Percentiles rank a stretch among this genome's conserved stretches.
Evolutionary conservation across 2,888 invertebrate genomes (phyloP).

Genomic region (Tupiocoris notatus): DNA sequence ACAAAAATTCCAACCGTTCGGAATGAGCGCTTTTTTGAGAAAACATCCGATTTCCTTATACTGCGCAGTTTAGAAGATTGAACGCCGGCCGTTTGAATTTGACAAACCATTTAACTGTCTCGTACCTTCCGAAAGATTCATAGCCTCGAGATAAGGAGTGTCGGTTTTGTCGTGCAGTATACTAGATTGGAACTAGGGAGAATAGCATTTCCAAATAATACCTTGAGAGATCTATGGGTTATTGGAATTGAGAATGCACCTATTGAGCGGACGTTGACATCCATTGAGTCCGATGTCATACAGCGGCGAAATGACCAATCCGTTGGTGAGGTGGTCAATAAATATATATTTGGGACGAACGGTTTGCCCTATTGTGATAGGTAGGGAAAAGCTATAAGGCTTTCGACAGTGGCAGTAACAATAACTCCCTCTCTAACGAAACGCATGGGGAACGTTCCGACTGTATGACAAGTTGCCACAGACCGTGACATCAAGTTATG

Average conservation of each 20-base stretch:
- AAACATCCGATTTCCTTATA: not conserved
- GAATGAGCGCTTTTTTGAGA: too few species aligned
- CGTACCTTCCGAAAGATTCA: conserved; percentile 14
- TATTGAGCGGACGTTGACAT: not conserved
- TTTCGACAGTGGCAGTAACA: conserved; percentile 30
- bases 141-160: too few species aligned
- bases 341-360: conserved; percentile 43
- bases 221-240: not conserved
- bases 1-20: too few species aligned
- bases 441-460: conserved; percentile 36
- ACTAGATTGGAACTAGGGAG: not conserved
- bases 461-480: conserved; percentile 12
- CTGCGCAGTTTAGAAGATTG: not conserved
- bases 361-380: conserved; percentile 42
- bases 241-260: not conserved
- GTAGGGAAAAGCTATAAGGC: conserved; percentile 38
- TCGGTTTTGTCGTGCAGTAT: not conserved
- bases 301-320: not conserved
- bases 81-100: not conserved
- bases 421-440: conserved; percentile 29
- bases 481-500: not conserved
- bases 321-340: conserved; percentile 25
- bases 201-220: not conserved
- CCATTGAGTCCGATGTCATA: not conserved
- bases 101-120: conserved; percentile 16